Conservation (phyloP, 2,888 invertebrate species). For the Idaea aversata region DNA sequence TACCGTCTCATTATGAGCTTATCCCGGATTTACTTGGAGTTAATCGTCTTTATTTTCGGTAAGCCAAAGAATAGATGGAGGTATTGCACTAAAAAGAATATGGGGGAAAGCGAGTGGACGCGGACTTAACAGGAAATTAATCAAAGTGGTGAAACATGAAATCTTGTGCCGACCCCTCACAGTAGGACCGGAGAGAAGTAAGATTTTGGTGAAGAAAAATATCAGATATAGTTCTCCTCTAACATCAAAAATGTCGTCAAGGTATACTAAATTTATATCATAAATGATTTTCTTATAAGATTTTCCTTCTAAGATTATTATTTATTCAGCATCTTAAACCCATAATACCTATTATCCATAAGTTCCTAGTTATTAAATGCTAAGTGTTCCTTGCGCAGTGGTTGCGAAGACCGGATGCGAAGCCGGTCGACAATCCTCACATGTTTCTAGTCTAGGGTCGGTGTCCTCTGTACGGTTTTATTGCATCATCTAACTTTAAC, state of each 20-base stretch:
- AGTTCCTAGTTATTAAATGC: not conserved
- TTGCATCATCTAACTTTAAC: not conserved
- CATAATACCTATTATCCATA: not conserved
- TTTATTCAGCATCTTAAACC: not conserved
- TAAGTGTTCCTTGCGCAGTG: not conserved
- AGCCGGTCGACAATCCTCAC: not conserved
- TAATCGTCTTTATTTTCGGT: not conserved
- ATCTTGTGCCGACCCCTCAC: too few relatives aligned
- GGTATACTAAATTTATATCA: too few relatives aligned
- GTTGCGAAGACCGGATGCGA: not conserved
- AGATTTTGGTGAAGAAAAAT: too few relatives aligned
- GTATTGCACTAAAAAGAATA: too few relatives aligned
- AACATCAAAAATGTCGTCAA: too few relatives aligned
- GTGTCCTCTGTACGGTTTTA: not conserved
- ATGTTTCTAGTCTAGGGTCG: not conserved
- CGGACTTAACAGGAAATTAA: too few relatives aligned
- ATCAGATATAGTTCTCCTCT: too few relatives aligned
- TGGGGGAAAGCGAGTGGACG: too few relatives aligned
- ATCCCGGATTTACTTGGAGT: not conserved
- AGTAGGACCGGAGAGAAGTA: too few relatives aligned
- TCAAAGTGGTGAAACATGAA: too few relatives aligned
- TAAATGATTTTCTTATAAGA: too few relatives aligned
- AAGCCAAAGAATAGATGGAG: too few relatives aligned
- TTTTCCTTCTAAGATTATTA: not conserved
- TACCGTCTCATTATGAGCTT: not conserved